These are phyloP conservation scores for cattle (Bos taurus) DNA, from an alignment of 2,113 vertebrate species.

Conservation along the genomic window ARS-UCD2.0 NC_037332.1:105159501-105160000, in stretches of 20 bases:
- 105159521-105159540: neutral
- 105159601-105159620: neutral
- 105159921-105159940: neutral
- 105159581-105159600: neutral
- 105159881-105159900: neutral
- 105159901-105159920: neutral
- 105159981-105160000: neutral
- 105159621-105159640: neutral
- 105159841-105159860: neutral
- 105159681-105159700: neutral
- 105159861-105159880: neutral
- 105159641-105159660: neutral
- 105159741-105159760: neutral
- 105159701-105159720: neutral
- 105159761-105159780: constrained; percentile 12
- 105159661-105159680: neutral
- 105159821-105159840: neutral
- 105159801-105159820: neutral
- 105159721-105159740: neutral
- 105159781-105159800: neutral
- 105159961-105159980: neutral
- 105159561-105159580: neutral
- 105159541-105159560: neutral
- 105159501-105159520: neutral
- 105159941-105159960: neutral